Conservation (phyloP, 1,140 invertebrate genomes). For the Glossosoma conforme region DNA sequence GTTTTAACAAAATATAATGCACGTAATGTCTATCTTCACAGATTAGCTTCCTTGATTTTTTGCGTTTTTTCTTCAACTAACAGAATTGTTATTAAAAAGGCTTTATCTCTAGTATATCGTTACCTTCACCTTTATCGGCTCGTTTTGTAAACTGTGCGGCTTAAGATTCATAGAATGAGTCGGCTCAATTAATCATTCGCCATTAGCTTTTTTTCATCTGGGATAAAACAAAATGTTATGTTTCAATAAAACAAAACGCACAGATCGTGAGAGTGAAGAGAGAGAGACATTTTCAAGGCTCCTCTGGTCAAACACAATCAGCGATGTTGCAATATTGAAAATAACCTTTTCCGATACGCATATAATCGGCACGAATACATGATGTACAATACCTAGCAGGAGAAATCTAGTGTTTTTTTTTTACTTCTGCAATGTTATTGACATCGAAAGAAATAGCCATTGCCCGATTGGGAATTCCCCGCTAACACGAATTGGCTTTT, state of each 20-base stretch:
- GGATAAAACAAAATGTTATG: slow-evolving; percentile 10
- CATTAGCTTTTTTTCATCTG: slow-evolving; percentile 7
- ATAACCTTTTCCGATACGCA: slow-evolving; percentile 16
- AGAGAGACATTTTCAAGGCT: slow-evolving; percentile 24
- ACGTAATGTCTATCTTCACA: no score
- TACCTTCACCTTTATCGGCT: slow-evolving; percentile 18
- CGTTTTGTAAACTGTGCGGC: no score
- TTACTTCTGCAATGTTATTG: no score
- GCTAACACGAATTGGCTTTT: neutral
- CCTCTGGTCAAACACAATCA: slow-evolving; percentile 20
- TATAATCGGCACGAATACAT: no score
- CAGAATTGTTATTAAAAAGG: no score
- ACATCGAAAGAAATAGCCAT: neutral
- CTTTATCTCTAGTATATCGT: neutral
- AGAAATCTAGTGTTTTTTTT: no score
- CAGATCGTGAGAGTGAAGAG: slow-evolving; percentile 27
- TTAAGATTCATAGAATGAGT: neutral
- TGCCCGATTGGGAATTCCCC: neutral
- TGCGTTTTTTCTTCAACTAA: no score
- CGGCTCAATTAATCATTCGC: slow-evolving; percentile 13
- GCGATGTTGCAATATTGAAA: slow-evolving; percentile 13
- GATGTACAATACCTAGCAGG: no score
- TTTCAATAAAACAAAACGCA: slow-evolving; percentile 24
- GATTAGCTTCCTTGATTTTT: slow-evolving; percentile 1
- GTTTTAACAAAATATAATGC: neutral